Percentiles rank a stretch among this genome's conserved stretches.
Evolutionary conservation across 2,113 vertebrate species (phyloP).

Genomic region (Plecotus auritus): DNA sequence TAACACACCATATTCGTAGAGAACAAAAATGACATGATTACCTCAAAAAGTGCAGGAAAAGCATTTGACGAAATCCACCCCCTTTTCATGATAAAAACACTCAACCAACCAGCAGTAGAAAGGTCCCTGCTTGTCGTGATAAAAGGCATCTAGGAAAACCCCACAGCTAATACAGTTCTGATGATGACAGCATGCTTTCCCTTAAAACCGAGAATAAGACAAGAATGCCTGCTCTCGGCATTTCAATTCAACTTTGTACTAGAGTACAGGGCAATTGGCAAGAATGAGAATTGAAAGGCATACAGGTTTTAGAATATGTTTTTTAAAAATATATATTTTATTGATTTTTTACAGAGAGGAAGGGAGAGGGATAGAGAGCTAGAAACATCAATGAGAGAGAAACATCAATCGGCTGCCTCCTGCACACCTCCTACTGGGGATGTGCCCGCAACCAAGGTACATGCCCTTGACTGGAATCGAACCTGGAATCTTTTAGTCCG

Average conservation of each 20-base stretch:
- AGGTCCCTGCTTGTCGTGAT: neutral
- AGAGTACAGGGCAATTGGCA: neutral
- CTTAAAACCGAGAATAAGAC: neutral
- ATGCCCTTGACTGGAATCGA: too few species aligned
- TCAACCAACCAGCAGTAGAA: neutral
- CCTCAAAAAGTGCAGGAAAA: neutral
- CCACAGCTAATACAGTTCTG: neutral
- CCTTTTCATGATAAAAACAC: neutral
- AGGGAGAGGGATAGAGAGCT: too few species aligned
- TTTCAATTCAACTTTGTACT: neutral
- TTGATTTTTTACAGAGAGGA: too few species aligned
- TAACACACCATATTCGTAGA: neutral
- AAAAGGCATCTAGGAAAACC: neutral
- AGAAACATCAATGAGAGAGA: too few species aligned
- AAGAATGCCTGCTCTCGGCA: neutral
- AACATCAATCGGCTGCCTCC: too few species aligned
- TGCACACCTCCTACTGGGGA: too few species aligned
- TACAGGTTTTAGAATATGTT: neutral
- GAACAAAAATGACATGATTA: neutral
- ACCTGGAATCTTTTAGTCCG: too few species aligned
- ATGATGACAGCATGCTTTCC: neutral
- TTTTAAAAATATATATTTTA: too few species aligned
- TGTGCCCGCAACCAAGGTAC: too few species aligned
- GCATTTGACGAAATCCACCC: neutral
- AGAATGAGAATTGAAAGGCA: neutral